Conservation (phyloP, 2,888 invertebrate genomes). For the Leptopilina syphax region DNA sequence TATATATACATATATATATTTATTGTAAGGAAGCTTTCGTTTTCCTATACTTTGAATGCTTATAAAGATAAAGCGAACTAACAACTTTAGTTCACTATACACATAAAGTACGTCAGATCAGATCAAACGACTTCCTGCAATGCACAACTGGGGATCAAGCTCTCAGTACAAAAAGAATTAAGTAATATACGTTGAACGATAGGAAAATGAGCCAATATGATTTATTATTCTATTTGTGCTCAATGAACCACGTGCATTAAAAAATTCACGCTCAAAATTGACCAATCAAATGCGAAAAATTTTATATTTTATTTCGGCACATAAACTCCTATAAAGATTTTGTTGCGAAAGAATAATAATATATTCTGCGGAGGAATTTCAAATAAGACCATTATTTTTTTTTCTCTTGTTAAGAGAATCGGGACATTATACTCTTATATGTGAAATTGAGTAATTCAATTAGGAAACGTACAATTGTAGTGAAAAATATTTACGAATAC, state of each 20-base stretch:
- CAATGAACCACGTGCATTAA: slow-evolving; percentile 2
- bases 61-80: slow-evolving; percentile 31
- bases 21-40: slow-evolving; percentile 16
- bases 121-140: slow-evolving; percentile 33
- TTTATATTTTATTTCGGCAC: slow-evolving; percentile 19
- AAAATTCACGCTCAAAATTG: background rate
- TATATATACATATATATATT: no score
- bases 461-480: background rate
- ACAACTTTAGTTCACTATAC: background rate
- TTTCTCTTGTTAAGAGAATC: background rate
- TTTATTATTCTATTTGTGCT: slow-evolving; percentile 32
- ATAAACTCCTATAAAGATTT: background rate
- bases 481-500: no score
- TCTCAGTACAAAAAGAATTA: slow-evolving; percentile 34
- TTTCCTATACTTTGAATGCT: slow-evolving; percentile 29
- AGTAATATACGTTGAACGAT: slow-evolving; percentile 28
- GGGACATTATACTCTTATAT: background rate
- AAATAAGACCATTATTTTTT: background rate
- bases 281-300: background rate
- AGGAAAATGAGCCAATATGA: slow-evolving; percentile 19
- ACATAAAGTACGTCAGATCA: slow-evolving; percentile 16
- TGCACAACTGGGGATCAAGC: slow-evolving; percentile 26
- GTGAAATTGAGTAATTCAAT: background rate
- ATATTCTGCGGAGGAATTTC: background rate
- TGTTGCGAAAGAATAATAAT: background rate